Conservation (phyloP, 2,113 vertebrate genomes). For the Panthera tigris region DNA sequence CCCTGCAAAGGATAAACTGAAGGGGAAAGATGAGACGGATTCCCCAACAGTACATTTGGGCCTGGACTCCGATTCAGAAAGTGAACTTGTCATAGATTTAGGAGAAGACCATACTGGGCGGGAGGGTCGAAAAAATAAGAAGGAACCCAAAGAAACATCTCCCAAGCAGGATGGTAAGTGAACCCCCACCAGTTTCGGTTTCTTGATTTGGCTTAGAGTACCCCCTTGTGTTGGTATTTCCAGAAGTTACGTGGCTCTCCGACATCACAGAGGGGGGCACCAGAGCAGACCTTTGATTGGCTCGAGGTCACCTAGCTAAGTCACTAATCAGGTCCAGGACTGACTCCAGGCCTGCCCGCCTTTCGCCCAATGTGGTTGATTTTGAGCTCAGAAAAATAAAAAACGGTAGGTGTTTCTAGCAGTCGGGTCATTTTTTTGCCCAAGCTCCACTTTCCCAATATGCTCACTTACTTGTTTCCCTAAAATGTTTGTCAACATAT, state of each 20-base stretch:
- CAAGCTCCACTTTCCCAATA: fast-evolving
- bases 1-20: slow-evolving; percentile 88
- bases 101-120: slow-evolving; percentile 94
- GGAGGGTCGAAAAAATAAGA: slow-evolving; percentile 92
- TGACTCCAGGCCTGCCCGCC: fast-evolving
- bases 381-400: not conserved
- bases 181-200: fast-evolving
- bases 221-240: not conserved
- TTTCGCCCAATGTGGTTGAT: fast-evolving
- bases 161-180: slow-evolving; percentile 92
- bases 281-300: not conserved
- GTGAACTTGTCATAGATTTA: slow-evolving; percentile 97
- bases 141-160: slow-evolving; percentile 91
- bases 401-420: not conserved
- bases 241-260: fast-evolving
- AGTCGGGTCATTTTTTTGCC: not conserved
- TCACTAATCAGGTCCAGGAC: not conserved
- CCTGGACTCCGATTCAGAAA: slow-evolving; percentile 97
- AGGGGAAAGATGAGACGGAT: slow-evolving; percentile 91
- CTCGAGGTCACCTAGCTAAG: not conserved
- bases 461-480: fast-evolving
- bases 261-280: fast-evolving
- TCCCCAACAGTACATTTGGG: slow-evolving; percentile 87
- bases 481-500: not conserved
- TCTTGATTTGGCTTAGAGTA: not conserved